phyloP scores from a whole-genome alignment of 2,888 invertebrate genomes.

The Heliconius hortense region DNA sequence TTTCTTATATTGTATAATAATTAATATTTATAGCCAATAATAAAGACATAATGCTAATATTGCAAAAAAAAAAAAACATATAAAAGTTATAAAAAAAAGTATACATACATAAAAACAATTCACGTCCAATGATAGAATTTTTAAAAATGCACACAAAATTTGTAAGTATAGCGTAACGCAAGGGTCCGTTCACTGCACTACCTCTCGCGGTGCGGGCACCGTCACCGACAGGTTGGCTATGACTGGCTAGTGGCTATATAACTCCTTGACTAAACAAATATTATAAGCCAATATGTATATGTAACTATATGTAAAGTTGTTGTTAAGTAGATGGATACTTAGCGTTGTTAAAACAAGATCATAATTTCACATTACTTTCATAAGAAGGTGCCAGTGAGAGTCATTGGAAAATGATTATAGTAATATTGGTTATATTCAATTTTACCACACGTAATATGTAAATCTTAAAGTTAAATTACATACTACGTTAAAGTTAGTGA shows the following conservation, averaged over 20 bases:
- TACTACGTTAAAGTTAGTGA: no score
- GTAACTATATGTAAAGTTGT: conserved; percentile 29
- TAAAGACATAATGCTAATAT: no score
- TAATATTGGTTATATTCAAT: conserved; percentile 18
- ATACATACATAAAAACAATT: conserved; percentile 20
- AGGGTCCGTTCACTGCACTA: conserved; percentile 71
- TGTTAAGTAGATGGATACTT: conserved; percentile 15
- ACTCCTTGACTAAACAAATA: conserved; percentile 19
- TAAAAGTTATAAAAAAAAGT: neutral
- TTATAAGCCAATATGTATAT: conserved; percentile 21
- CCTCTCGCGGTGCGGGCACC: conserved; percentile 53
- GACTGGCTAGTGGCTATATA: conserved; percentile 41
- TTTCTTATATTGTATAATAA: no score
- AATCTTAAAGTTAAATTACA: neutral
- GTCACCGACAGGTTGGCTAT: conserved; percentile 51
- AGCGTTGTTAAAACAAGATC: conserved; percentile 10
- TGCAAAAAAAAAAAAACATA: neutral
- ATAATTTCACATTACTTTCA: conserved; percentile 23
- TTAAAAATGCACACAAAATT: conserved; percentile 22
- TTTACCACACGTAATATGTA: conserved; percentile 5
- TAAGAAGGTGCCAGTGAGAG: conserved; percentile 15
- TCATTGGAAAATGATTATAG: conserved; percentile 12
- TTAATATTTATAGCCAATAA: no score
- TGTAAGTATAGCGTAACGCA: conserved; percentile 34
- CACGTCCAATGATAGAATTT: conserved; percentile 14